Evolutionary conservation across 2,797 vertebrate genomes (phyloP).

Genomic region (Gallinago nigripennis): DNA sequence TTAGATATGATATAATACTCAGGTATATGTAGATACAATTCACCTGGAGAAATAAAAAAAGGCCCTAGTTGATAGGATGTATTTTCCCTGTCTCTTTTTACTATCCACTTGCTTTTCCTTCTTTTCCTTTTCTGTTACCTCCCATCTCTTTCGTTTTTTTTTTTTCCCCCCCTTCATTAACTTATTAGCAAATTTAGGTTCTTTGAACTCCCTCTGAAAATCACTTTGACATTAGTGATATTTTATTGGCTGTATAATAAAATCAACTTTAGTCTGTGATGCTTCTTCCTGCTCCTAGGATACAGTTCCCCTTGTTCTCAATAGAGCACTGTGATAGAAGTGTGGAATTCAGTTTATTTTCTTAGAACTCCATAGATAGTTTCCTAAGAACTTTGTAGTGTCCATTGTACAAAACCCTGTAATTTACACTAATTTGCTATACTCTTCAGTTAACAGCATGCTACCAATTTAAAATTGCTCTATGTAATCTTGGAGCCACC

Average conservation of each 20-base stretch:
- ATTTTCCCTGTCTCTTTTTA: neutral
- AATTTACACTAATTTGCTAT: slow-evolving; percentile 10
- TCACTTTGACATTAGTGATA: neutral
- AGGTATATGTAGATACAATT: neutral
- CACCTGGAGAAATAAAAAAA: neutral
- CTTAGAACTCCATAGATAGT: neutral
- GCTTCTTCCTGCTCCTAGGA: neutral
- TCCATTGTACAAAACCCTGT: neutral
- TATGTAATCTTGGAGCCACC: neutral
- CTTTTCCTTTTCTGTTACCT: neutral
- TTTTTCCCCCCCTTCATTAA: neutral
- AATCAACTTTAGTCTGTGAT: neutral
- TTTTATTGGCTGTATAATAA: neutral
- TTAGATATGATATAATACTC: neutral
- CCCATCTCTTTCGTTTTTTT: neutral
- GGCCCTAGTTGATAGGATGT: neutral
- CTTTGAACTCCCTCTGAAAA: neutral
- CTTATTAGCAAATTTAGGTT: neutral
- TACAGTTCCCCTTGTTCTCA: neutral
- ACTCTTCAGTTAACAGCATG: neutral
- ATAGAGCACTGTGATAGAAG: neutral
- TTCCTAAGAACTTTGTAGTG: neutral
- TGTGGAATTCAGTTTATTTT: slow-evolving; percentile 1
- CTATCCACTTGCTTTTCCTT: neutral
- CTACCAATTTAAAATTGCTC: neutral